Evolutionary conservation across 2,888 invertebrate genomes (phyloP), one percentile per base, ranked within the genome.

Genomic region (Helleia helle): DNA sequence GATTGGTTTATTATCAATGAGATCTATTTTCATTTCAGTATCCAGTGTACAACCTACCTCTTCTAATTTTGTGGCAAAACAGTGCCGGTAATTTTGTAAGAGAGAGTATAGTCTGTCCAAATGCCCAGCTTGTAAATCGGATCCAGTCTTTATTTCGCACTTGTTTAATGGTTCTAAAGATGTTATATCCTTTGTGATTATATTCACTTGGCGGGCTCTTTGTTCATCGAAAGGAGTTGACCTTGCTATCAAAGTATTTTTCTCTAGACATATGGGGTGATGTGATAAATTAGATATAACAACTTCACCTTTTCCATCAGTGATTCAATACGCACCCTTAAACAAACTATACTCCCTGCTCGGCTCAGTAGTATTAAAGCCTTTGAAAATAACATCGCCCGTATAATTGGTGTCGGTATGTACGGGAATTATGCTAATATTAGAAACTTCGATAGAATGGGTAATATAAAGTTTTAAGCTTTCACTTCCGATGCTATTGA

Each of bases 321-420:
- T 25, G 2, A 48, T 15, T 6, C 24, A 28, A 24, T 48, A 47
- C 15, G 36, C 40, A 27, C 51, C 48, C 26, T 44, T 46, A 17
- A 42, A 26, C 7, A 51, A 25, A 12, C 28, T 36, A 34, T 38
- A 51, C 24, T 51, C 47, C 38, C 36, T 40, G 9, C 43, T 42
- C n/a, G 47, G 44, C 13, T 44, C 39, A 12, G 3, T 15, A 14
- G 27, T 34, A 31, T 13, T 44, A 29, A 47, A 38, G 2, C 46
- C 48, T 29, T 49, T 44, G 12, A 46, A 29, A 36, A 38, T 45
- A 9, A 51, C 17, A 42, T 48, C 48, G 4, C 51, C 48, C 38
- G 36, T 45, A 38, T 39, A 47, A 28, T 41, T 30, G 29, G 27
- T n/a, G 36, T 38, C 17, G 38, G 36, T 12, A 22, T 17, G 12